A percentile compares a stretch with the other conserved stretches of the same genome.
phyloP scores from a whole-genome alignment of 2,797 vertebrate genomes.

The Enteromius treurensis region DNA sequence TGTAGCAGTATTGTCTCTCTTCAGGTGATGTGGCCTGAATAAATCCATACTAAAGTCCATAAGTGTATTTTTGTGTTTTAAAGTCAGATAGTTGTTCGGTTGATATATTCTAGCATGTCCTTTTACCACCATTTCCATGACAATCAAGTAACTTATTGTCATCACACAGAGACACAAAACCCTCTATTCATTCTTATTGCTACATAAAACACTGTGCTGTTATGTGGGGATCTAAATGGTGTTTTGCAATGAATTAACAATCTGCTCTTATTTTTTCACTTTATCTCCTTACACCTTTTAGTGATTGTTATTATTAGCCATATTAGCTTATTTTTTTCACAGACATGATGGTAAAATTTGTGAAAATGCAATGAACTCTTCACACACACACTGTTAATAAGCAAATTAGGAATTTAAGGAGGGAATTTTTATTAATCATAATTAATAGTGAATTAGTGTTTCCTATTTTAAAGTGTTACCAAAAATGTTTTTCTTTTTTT shows the following conservation, averaged over 20 bases:
- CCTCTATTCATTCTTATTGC: background rate
- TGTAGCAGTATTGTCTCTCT: background rate
- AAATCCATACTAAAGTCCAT: background rate
- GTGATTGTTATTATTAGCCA: background rate
- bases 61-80: background rate
- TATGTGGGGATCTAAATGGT: background rate
- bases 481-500: too few relatives aligned
- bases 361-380: too few relatives aligned
- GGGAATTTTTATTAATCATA: too few relatives aligned
- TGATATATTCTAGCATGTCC: background rate
- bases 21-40: background rate
- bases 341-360: background rate
- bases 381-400: too few relatives aligned
- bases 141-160: background rate
- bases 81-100: background rate
- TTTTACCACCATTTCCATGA: background rate
- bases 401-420: too few relatives aligned
- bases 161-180: conserved; percentile 4
- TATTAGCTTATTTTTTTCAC: background rate
- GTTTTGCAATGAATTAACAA: background rate
- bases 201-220: background rate
- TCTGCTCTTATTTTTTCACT: background rate
- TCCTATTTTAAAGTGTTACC: too few relatives aligned
- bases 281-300: background rate
- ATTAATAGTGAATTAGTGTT: too few relatives aligned